Conservation (phyloP, 2,888 invertebrate species). For the Protonemura montana region DNA sequence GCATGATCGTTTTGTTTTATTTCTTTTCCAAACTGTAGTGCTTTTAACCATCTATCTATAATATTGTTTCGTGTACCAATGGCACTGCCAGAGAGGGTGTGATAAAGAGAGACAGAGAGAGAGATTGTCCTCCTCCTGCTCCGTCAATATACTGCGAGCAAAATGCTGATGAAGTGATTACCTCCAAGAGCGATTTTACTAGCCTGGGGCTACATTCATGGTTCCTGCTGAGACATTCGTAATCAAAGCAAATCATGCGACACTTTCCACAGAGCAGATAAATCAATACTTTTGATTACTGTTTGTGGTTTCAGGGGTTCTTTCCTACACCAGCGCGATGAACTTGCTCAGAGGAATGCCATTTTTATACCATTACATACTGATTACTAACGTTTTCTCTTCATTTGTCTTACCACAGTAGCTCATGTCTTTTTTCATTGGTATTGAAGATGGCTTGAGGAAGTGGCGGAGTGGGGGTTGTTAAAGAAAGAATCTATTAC, state of each 20-base stretch:
- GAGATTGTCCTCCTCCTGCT: neutral
- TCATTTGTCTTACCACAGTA: neutral
- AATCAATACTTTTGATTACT: slow-evolving; percentile 12
- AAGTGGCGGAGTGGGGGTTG: too few species aligned
- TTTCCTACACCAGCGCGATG: neutral
- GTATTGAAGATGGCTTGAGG: neutral
- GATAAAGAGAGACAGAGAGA: too few species aligned
- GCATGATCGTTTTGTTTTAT: neutral
- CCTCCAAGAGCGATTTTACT: neutral
- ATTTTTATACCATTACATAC: neutral
- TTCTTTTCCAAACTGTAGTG: neutral
- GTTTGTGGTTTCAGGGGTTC: neutral
- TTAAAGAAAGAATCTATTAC: too few species aligned
- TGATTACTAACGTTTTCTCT: neutral
- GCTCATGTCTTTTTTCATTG: neutral
- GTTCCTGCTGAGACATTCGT: neutral
- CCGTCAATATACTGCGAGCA: neutral
- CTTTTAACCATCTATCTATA: neutral
- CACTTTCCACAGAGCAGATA: neutral
- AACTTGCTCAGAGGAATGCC: neutral
- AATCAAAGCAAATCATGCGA: neutral
- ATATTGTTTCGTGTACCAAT: too few species aligned
- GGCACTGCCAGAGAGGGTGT: too few species aligned
- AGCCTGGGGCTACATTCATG: neutral
- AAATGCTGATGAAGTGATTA: neutral